Evolutionary conservation across 2,888 invertebrate genomes (phyloP).

Genomic region (Marronus borbonicus): DNA sequence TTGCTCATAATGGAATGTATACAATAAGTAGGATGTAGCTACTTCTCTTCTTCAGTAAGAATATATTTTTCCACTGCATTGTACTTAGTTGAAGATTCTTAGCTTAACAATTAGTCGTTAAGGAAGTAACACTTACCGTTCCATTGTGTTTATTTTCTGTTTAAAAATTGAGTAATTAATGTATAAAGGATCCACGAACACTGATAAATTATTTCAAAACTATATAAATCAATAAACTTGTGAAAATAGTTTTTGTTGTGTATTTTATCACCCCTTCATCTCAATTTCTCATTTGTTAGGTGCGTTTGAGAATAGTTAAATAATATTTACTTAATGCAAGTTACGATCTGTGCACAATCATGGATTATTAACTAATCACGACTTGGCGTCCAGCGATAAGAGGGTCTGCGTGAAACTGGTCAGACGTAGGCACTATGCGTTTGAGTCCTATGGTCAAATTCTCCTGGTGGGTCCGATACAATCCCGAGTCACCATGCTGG

Average conservation of each 20-base stretch:
- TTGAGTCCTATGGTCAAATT: no score
- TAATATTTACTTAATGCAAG: no score
- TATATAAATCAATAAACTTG: background rate
- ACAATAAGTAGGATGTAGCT: constrained; percentile 47
- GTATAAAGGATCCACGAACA: background rate
- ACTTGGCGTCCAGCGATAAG: no score
- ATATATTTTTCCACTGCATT: constrained; percentile 48
- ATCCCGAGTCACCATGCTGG: no score
- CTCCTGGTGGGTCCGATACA: no score
- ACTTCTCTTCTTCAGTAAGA: constrained; percentile 47
- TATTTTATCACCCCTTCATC: no score
- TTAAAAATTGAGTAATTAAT: background rate
- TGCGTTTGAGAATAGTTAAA: no score
- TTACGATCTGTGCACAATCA: no score
- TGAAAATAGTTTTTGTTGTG: no score
- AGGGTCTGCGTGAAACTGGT: no score
- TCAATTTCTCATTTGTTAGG: background rate
- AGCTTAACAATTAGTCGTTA: constrained; percentile 35
- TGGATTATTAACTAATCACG: no score
- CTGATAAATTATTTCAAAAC: background rate
- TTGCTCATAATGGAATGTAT: constrained; percentile 48
- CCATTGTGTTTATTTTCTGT: background rate
- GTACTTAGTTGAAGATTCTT: constrained; percentile 43
- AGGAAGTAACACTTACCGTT: constrained; percentile 17
- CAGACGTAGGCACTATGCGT: no score